phyloP scores from a whole-genome alignment of 2,888 invertebrate genomes.

The Gerosis bhagava region DNA sequence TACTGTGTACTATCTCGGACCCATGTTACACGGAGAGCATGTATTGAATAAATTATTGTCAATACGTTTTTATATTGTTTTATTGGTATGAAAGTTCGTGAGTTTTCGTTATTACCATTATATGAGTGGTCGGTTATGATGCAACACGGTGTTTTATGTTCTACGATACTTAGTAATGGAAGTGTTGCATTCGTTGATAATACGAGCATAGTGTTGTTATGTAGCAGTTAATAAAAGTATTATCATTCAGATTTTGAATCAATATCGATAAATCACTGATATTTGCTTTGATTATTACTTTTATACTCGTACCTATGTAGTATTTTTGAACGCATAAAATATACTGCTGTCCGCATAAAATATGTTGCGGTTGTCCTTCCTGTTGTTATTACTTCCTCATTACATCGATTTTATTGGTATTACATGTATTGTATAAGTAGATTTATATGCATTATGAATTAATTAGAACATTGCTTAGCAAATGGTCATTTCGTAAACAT shows the following conservation, averaged over 20 bases:
- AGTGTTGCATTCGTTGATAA: constrained; percentile 49
- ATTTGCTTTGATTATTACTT: constrained; percentile 23
- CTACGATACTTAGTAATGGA: constrained; percentile 38
- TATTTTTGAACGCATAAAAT: constrained; percentile 16
- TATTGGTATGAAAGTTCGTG: constrained; percentile 69
- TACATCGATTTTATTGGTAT: constrained; percentile 2
- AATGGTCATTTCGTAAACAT: too few relatives aligned
- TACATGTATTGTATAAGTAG: background rate
- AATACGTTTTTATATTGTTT: constrained; percentile 76
- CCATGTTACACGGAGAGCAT: constrained; percentile 38
- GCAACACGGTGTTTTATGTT: constrained; percentile 52
- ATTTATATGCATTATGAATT: background rate
- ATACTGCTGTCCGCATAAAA: too few relatives aligned
- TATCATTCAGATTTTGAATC: constrained; percentile 12
- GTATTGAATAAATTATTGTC: constrained; percentile 73
- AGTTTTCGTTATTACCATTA: constrained; percentile 59
- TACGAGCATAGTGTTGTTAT: constrained; percentile 35
- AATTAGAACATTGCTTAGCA: too few relatives aligned
- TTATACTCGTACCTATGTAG: too few relatives aligned
- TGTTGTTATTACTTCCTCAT: constrained; percentile 6
- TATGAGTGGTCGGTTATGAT: constrained; percentile 51
- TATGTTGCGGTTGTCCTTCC: constrained; percentile 14
- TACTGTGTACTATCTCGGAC: constrained; percentile 25
- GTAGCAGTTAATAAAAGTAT: constrained; percentile 29
- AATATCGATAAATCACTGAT: constrained; percentile 23